phyloP scores from a whole-genome alignment of 2,888 invertebrate species.

The Philonicus albiceps region DNA sequence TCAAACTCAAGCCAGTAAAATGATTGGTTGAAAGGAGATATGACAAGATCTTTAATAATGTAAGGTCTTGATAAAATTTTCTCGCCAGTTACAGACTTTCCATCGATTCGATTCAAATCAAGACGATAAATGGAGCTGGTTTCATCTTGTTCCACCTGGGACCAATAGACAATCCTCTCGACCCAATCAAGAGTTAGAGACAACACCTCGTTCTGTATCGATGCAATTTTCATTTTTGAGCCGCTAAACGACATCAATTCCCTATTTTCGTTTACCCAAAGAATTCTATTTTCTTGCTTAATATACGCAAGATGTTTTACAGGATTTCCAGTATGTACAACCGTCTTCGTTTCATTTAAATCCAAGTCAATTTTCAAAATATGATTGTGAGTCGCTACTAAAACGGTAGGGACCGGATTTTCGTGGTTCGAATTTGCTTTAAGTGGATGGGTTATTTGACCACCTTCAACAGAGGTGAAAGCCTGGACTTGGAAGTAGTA shows the following conservation, averaged over 20 bases:
- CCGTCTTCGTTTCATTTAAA: constrained; percentile 68
- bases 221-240: constrained; percentile 65
- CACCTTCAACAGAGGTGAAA: constrained; percentile 79
- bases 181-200: constrained; percentile 89
- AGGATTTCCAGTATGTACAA: constrained; percentile 70
- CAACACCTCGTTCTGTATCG: constrained; percentile 68
- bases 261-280: constrained; percentile 76
- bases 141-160: constrained; percentile 66
- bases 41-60: constrained; percentile 73
- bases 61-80: constrained; percentile 67
- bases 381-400: constrained; percentile 76
- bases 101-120: constrained; percentile 70
- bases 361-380: constrained; percentile 82
- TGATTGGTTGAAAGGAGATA: constrained; percentile 77
- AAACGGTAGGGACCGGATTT: constrained; percentile 79
- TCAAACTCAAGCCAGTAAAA: constrained; percentile 78
- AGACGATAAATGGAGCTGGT: constrained; percentile 70
- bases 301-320: constrained; percentile 75
- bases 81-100: constrained; percentile 65
- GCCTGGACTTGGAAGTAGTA: constrained; percentile 81
- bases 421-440: constrained; percentile 74
- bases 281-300: constrained; percentile 75
- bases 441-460: constrained; percentile 73
- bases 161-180: constrained; percentile 82
- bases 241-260: constrained; percentile 60